Evolutionary conservation across 2,797 vertebrate genomes (phyloP), one percentile per base, ranked within the genome.

Genomic region (Alcedo quadribrachys): DNA sequence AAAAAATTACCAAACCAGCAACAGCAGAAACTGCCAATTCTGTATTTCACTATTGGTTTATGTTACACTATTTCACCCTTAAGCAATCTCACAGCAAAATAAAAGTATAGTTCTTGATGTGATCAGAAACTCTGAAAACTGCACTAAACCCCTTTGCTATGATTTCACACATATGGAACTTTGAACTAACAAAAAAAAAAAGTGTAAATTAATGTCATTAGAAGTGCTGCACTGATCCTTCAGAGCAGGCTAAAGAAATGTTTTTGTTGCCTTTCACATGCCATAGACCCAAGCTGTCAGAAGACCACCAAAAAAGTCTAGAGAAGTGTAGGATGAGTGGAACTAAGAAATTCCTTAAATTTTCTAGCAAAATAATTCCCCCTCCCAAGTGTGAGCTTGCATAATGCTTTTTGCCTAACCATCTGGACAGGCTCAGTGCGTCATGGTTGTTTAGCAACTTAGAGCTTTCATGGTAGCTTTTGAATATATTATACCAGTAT

Each of bases 391-490:
- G 19, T 74, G 57, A 24, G 81, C 85, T 94, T 95, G 85, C 81
- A 91, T 92, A 93, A 92, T 65, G 19, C 50, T 68, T 83, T 87
- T 89, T 87, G 76, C 79, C 68, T 81, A 87, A 92, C 90, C 93
- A 94, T 95, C 92, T 95, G 93, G 90, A 68, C 58, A 89, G 76
- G 68, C 78, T 92, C 74, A 81, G 55, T 94, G 82, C 58, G 87
- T 92, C 93, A 93, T 21, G 63, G 92, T 88, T 96, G 83, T 95
- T 96, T 95, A 94, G 85, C 94, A 96, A 96, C 95, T 96, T 93
- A 58, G 1, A 7, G 53, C 19, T 96, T 94, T 84, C 84, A 86
- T 65, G 90, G 77, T 57, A 76, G 78, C 50, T 96, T 92, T 92
- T 70, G 87, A 95, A 95, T 93, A 82, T 62, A 73, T 94, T 81